These are phyloP conservation scores for Calliopsis andreniformis DNA, from an alignment of 1,140 invertebrate genomes.

Conservation along the genomic window DNA sequence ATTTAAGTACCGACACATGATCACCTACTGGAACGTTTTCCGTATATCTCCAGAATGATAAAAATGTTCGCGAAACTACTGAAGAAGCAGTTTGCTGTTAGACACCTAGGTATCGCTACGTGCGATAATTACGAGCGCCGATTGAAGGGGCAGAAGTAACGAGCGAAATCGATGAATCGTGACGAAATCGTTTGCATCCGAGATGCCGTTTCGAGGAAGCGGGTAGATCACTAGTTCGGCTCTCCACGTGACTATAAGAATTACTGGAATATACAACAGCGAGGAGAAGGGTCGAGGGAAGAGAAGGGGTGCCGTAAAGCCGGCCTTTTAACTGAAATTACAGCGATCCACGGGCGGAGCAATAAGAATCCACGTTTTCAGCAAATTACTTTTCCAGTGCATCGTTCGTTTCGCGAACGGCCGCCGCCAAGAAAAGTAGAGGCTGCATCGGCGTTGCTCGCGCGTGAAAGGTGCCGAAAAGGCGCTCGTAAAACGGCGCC, in stretches of 20 bases:
- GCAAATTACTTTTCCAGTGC: slow-evolving; percentile 32
- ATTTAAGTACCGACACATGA: no score
- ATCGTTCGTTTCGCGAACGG: slow-evolving; percentile 31
- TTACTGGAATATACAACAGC: slow-evolving; percentile 17
- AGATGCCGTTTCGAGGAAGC: background rate
- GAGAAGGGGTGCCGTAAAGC: slow-evolving; percentile 1
- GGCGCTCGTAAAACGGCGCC: slow-evolving; percentile 48
- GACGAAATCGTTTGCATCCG: background rate
- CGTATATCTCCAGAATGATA: no score
- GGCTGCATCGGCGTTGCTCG: slow-evolving; percentile 14
- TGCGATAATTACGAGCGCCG: no score
- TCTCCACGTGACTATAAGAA: slow-evolving; percentile 7
- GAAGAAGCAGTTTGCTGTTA: no score
- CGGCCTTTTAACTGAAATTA: slow-evolving; percentile 44
- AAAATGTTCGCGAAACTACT: no score
- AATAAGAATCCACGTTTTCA: slow-evolving; percentile 47
- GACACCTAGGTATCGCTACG: no score
- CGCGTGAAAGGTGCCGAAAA: slow-evolving; percentile 51
- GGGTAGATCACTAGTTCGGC: background rate
- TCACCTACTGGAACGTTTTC: no score
- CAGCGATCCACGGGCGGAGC: slow-evolving; percentile 16
- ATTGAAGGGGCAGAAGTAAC: background rate
- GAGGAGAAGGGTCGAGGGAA: no score
- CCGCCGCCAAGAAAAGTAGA: background rate
- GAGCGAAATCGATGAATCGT: background rate